Conservation (phyloP, 2,888 invertebrate genomes). For the Eilema griseolum region DNA sequence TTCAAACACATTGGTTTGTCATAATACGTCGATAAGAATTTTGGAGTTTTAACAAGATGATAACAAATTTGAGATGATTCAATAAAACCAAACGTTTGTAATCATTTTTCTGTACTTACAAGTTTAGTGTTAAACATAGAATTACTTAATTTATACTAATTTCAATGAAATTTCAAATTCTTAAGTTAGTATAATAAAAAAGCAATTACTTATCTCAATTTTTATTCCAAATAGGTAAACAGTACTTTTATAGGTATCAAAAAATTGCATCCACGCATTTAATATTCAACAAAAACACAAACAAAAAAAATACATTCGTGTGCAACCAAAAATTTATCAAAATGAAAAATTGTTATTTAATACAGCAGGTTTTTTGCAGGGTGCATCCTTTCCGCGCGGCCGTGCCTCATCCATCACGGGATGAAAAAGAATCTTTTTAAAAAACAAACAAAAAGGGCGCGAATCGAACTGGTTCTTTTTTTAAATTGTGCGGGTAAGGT, state of each 20-base stretch:
- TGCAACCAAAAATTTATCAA: slow-evolving; percentile 61
- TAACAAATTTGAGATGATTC: no score
- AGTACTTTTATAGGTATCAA: neutral
- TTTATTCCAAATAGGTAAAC: neutral
- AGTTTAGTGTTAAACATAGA: no score
- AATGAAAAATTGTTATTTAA: slow-evolving; percentile 79
- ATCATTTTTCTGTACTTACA: no score
- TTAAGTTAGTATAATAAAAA: neutral
- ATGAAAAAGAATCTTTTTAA: slow-evolving; percentile 62
- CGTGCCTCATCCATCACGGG: slow-evolving; percentile 68
- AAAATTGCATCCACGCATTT: neutral
- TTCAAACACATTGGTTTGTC: no score
- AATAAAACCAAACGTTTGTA: no score
- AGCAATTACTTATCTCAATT: neutral
- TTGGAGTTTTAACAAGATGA: no score
- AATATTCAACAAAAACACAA: slow-evolving; percentile 32
- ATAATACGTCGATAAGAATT: no score
- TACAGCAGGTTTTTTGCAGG: slow-evolving; percentile 67
- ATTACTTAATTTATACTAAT: no score
- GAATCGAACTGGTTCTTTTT: slow-evolving; percentile 55
- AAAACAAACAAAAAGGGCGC: slow-evolving; percentile 66
- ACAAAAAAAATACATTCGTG: slow-evolving; percentile 53
- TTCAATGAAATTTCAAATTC: neutral
- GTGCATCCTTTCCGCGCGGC: slow-evolving; percentile 60
- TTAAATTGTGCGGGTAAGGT: slow-evolving; percentile 56